Percentiles rank a stretch among this genome's conserved stretches.
Conservation (phyloP, 1,140 invertebrate species). For the Micrasema minimum region DNA sequence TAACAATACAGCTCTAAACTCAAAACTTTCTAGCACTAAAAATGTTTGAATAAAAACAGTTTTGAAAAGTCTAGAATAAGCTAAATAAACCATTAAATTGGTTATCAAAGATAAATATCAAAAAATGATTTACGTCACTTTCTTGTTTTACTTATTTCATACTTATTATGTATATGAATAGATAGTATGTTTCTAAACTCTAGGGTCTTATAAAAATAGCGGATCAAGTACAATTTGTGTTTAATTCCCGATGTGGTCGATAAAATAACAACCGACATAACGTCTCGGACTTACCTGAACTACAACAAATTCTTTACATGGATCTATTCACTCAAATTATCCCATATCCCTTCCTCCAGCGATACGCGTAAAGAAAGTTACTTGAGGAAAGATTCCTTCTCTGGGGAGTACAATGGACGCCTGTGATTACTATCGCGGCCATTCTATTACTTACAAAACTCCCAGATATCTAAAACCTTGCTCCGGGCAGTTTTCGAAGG, state of each 20-base stretch:
- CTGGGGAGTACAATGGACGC: conserved; percentile 44
- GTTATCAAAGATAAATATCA: too few relatives aligned
- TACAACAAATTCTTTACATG: conserved; percentile 40
- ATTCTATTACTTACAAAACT: conserved; percentile 49
- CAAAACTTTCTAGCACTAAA: too few relatives aligned
- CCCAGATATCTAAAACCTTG: conserved; percentile 30
- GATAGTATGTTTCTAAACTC: too few relatives aligned
- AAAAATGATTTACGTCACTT: too few relatives aligned
- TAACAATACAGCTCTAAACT: too few relatives aligned
- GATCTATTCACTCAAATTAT: conserved; percentile 41
- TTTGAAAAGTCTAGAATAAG: too few relatives aligned
- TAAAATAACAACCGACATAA: conserved; percentile 7
- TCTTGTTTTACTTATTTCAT: neutral
- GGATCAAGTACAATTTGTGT: conserved; percentile 27
- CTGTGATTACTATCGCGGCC: conserved; percentile 43
- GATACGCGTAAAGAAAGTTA: conserved; percentile 47
- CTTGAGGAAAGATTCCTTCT: conserved; percentile 44
- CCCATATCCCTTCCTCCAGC: conserved; percentile 39
- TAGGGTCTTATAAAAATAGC: conserved; percentile 12
- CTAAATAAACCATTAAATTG: too few relatives aligned
- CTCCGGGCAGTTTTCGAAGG: conserved; percentile 16
- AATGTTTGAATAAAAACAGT: too few relatives aligned
- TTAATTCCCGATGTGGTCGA: conserved; percentile 13
- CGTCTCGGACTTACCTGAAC: conserved; percentile 25
- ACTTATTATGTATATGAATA: neutral